Percentiles rank a stretch among this genome's conserved stretches.
Evolutionary conservation across 2,888 invertebrate genomes (phyloP).

Genomic region (Andrena bucephala): DNA sequence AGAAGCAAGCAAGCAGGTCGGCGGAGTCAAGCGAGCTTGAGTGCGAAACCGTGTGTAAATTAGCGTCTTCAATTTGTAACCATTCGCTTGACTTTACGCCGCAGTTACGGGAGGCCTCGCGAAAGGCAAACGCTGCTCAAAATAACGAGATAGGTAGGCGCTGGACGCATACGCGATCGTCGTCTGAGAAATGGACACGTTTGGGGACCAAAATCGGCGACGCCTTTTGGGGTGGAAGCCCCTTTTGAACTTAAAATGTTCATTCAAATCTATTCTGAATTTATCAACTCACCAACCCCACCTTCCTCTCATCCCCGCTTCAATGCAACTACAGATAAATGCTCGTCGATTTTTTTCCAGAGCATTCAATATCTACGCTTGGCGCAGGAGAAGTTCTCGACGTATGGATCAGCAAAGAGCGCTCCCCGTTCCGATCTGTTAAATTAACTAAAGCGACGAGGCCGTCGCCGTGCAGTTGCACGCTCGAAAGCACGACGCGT

Average conservation of each 20-base stretch:
- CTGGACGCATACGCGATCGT: no score
- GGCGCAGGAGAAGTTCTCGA: background rate
- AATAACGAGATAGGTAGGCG: constrained; percentile 32
- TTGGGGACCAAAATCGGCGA: no score
- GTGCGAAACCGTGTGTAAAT: constrained; percentile 82
- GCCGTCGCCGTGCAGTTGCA: constrained; percentile 18
- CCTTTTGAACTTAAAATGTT: no score
- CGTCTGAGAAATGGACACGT: no score
- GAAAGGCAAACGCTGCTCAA: constrained; percentile 40
- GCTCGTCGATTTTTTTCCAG: no score
- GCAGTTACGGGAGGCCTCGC: constrained; percentile 48
- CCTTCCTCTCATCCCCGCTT: no score
- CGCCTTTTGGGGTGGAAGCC: no score
- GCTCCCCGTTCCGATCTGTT: constrained; percentile 5
- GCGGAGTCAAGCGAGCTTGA: constrained; percentile 66
- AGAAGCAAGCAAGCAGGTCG: constrained; percentile 56
- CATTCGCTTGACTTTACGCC: constrained; percentile 72
- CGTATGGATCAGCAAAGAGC: background rate
- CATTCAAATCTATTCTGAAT: no score
- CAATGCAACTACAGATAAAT: no score
- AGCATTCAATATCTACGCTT: no score
- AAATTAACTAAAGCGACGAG: constrained; percentile 17
- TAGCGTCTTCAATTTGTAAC: constrained; percentile 84
- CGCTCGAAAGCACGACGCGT: constrained; percentile 32
- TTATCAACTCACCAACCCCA: no score